Conservation (phyloP, 2,113 vertebrate genomes). For the Zosterops hypoxanthus region DNA sequence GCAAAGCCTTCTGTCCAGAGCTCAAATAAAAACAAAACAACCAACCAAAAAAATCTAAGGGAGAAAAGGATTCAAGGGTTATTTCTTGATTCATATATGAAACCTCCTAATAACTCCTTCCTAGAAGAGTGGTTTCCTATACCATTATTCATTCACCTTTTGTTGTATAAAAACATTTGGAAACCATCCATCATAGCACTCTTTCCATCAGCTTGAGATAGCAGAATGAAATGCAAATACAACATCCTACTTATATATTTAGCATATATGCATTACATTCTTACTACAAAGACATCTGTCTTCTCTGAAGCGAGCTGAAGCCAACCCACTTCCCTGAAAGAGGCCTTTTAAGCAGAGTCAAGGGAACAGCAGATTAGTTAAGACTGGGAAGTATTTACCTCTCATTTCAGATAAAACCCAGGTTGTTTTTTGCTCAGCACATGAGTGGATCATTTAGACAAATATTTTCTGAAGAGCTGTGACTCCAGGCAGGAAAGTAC, state of each 20-base stretch:
- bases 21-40: not conserved
- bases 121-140: not conserved
- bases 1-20: not conserved
- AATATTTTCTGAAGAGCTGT: not conserved
- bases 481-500: not conserved
- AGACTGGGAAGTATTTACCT: not conserved
- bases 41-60: not conserved
- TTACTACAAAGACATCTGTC: constrained; percentile 26
- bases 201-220: not conserved
- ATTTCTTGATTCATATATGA: not conserved
- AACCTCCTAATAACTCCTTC: not conserved
- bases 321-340: not conserved
- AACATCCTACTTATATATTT: constrained; percentile 20
- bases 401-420: not conserved
- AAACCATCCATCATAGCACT: not conserved
- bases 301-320: not conserved
- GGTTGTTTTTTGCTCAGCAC: not conserved
- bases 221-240: constrained; percentile 20
- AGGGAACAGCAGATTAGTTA: not conserved
- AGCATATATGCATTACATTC: not conserved
- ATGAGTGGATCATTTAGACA: not conserved
- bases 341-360: not conserved
- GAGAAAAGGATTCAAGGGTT: not conserved
- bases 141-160: not conserved
- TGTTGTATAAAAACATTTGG: not conserved